Conservation (phyloP, 2,797 vertebrate genomes). For the Hippoglossus hippoglossus region DNA sequence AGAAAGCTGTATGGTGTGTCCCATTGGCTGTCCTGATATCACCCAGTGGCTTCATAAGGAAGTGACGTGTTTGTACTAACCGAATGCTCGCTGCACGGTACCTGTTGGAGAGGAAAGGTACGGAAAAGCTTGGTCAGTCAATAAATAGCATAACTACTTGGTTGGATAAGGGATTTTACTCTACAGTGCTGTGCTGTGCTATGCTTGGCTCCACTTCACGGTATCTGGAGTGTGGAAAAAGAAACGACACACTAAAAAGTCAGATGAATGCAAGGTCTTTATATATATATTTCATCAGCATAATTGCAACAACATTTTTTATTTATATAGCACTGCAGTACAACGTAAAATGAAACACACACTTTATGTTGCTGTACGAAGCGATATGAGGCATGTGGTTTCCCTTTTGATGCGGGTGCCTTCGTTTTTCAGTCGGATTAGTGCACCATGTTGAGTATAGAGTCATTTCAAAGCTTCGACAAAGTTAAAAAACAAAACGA, state of each 20-base stretch:
- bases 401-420: slow-evolving; percentile 75
- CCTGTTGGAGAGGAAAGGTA: slow-evolving; percentile 20
- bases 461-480: slow-evolving; percentile 80
- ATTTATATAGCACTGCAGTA: slow-evolving; percentile 71
- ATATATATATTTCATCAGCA: slow-evolving; percentile 79
- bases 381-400: slow-evolving; percentile 72
- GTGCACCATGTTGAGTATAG: slow-evolving; percentile 79
- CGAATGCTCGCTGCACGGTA: slow-evolving; percentile 32
- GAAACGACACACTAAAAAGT: slow-evolving; percentile 51
- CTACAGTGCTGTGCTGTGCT: slow-evolving; percentile 21
- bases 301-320: slow-evolving; percentile 76
- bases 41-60: slow-evolving; percentile 13
- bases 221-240: slow-evolving; percentile 30
- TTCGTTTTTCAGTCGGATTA: slow-evolving; percentile 72
- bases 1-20: neutral
- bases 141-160: slow-evolving; percentile 25
- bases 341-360: slow-evolving; percentile 70
- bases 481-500: slow-evolving; percentile 73
- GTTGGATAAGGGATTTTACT: slow-evolving; percentile 37
- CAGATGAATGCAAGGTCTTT: slow-evolving; percentile 80
- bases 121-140: slow-evolving; percentile 33
- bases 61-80: slow-evolving; percentile 23
- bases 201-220: slow-evolving; percentile 28
- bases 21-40: neutral
- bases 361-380: slow-evolving; percentile 61